Base-by-base conservation (phyloP, 2,888 invertebrate species). In the Diabrotica balteata region DNA sequence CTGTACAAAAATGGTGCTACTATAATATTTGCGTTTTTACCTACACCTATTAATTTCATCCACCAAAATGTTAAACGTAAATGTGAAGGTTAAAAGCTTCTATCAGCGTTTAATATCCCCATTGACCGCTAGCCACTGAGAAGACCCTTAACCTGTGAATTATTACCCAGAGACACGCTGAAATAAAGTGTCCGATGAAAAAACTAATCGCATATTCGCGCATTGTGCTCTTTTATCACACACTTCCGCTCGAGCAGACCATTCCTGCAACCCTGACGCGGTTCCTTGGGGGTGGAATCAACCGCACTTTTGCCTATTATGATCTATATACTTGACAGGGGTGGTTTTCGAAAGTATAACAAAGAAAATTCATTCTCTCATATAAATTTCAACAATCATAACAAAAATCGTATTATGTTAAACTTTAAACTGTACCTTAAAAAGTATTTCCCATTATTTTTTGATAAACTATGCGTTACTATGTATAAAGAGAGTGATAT, bases 171-270 rank as follows among this genome's bases (percentile, higher is more conserved):
- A 71, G 71, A 60, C 66, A 61, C 61, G 69, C 63, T 67, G 58
- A 62, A 60, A 66, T 59, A 67, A 65, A 67, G 63, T 58, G 50
- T 47, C 47, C 63, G 65, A 62, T 62, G 60, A 78, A 78, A 77
- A 78, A 78, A 75, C 77, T 79, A 79, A 79, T 79, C 78, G 77
- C 72, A 77, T 77, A 79, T 78, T 79, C 77, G 76, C 77, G 76
- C 77, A 76, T 79, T 79, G 78, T 78, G 72, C 70, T 70, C 69
- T 71, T 76, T 79, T 79, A 79, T 79, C 79, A 73, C 73, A 62
- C 63, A 76, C 73, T 79, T 79, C 79, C 79, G 77, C 78, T 77
- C 77, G 67, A 76, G 61, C 75, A 75, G 74, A 75, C 73, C 74
- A 72, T 73, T 72, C 71, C 68, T 65, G 52, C 65, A 59, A 11